Evolutionary conservation across 2,888 invertebrate species (phyloP).

Genomic region (Caenorhabditis sulstoni): DNA sequence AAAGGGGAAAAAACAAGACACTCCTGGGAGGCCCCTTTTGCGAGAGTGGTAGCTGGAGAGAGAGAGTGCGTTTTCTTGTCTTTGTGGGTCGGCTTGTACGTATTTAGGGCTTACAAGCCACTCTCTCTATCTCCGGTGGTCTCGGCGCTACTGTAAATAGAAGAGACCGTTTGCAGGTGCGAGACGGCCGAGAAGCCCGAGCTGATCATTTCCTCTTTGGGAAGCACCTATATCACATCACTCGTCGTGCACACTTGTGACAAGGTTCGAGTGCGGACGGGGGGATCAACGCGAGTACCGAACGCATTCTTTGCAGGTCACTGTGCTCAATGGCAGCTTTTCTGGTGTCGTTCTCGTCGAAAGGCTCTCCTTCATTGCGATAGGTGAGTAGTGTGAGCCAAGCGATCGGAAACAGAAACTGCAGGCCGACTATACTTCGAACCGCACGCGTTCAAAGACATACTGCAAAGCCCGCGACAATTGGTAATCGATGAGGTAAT

Average conservation of each 20-base stretch:
- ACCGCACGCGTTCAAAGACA: conserved; percentile 64
- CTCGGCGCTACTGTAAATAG: conserved; percentile 46
- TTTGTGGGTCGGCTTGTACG: conserved; percentile 43
- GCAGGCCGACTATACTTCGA: conserved; percentile 59
- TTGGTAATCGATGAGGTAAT: conserved; percentile 66
- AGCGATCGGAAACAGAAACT: conserved; percentile 7
- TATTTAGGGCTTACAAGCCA: conserved; percentile 57
- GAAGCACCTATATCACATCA: conserved; percentile 65
- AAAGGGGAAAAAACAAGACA: neutral
- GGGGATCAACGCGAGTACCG: neutral
- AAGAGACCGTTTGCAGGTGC: conserved; percentile 61
- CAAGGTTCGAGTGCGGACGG: conserved; percentile 36
- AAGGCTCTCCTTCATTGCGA: conserved; percentile 59
- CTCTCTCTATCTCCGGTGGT: conserved; percentile 7
- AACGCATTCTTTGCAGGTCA: conserved; percentile 59
- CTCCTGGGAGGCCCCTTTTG: neutral
- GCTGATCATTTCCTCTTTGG: conserved; percentile 66
- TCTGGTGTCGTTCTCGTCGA: conserved; percentile 62
- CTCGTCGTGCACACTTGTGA: conserved; percentile 70
- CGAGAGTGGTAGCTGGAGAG: conserved; percentile 1
- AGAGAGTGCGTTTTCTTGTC: conserved; percentile 11
- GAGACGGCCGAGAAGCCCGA: conserved; percentile 62
- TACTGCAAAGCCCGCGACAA: conserved; percentile 65
- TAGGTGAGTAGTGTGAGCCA: conserved; percentile 48
- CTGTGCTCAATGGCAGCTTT: conserved; percentile 67